Conservation (phyloP, 2,888 invertebrate species). For the Ectemnius lituratus region DNA sequence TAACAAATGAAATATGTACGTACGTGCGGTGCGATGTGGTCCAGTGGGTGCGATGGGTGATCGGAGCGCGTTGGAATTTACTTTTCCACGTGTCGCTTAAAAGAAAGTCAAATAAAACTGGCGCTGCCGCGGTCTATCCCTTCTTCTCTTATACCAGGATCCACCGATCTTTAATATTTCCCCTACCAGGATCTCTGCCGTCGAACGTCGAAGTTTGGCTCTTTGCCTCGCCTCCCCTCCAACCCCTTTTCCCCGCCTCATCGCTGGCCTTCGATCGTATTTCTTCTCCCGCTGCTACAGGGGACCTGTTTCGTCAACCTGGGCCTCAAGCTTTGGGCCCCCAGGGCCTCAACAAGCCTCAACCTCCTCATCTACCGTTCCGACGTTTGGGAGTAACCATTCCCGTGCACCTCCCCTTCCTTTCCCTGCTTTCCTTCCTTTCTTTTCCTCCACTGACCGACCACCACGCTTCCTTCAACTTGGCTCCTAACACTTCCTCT, state of each 20-base stretch:
- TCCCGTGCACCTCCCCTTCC: no score
- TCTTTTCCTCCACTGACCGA: no score
- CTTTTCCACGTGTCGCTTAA: constrained; percentile 64
- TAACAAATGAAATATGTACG: no score
- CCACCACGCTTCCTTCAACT: no score
- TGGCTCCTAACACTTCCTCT: no score
- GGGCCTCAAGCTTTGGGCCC: neutral
- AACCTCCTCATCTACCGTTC: no score
- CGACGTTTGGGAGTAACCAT: no score
- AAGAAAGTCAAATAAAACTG: constrained; percentile 77
- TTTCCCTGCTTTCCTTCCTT: no score
- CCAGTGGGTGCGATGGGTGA: constrained; percentile 33
- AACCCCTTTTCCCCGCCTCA: neutral
- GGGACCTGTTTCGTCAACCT: constrained; percentile 5
- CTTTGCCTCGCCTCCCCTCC: neutral
- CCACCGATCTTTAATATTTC: constrained; percentile 45
- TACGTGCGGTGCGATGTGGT: no score
- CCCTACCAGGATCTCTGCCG: constrained; percentile 15
- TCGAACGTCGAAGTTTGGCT: neutral
- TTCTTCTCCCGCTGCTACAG: no score
- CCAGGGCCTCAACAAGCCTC: no score
- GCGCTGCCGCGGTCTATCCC: constrained; percentile 74
- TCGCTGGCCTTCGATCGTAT: neutral
- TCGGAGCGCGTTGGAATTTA: constrained; percentile 41
- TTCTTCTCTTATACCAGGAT: constrained; percentile 75